These are phyloP conservation scores for Zaprionus taronus DNA, from an alignment of 1,140 invertebrate species.

Conservation along the genomic window DNA sequence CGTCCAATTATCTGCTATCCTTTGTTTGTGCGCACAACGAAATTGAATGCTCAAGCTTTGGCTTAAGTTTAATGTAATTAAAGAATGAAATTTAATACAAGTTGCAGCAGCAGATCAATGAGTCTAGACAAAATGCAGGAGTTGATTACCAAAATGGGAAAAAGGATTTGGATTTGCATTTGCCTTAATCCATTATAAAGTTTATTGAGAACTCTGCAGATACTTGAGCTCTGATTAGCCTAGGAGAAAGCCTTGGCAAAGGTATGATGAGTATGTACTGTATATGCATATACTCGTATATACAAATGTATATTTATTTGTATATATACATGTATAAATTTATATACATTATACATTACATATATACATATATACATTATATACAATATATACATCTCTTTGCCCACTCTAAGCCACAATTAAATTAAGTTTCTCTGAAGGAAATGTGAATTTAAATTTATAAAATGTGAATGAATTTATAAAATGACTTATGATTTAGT, in stretches of 20 bases:
- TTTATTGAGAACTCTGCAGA: not conserved
- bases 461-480: not conserved
- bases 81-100: not conserved
- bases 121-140: not conserved
- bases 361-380: too few species aligned
- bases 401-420: not conserved
- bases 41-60: not conserved
- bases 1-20: slow-evolving; percentile 16
- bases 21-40: slow-evolving; percentile 13
- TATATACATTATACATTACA: too few species aligned
- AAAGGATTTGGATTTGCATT: not conserved
- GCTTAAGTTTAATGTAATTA: not conserved
- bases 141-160: not conserved
- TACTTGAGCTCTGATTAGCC: too few species aligned
- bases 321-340: too few species aligned
- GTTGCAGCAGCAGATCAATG: not conserved
- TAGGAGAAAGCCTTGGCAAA: too few species aligned
- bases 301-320: too few species aligned
- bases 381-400: too few species aligned
- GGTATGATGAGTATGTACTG: too few species aligned
- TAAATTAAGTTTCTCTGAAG: not conserved
- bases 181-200: not conserved
- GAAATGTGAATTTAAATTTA: not conserved
- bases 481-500: not conserved
- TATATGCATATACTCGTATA: too few species aligned